Percentiles rank a stretch among this genome's conserved stretches.
These are phyloP conservation scores for Chromobotia macracanthus DNA, from an alignment of 2,797 vertebrate species.

Conservation along the genomic window DNA sequence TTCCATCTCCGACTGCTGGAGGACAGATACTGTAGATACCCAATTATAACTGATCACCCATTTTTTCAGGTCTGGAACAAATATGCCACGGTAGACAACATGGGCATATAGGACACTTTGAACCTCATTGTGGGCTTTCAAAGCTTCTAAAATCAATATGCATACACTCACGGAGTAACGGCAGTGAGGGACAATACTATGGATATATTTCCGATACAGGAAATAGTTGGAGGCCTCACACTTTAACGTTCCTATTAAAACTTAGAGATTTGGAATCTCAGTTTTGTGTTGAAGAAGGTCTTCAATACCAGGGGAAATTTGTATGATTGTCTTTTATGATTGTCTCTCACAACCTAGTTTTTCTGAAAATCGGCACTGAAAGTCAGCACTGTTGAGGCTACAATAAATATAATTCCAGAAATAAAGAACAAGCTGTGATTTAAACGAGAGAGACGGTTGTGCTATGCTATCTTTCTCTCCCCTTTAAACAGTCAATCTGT, in stretches of 20 bases:
- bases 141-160: constrained; percentile 29
- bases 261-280: neutral
- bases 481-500: constrained; percentile 14
- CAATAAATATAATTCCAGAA: neutral
- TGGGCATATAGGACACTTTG: constrained; percentile 6
- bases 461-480: neutral
- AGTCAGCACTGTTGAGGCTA: neutral
- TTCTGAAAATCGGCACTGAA: too few species aligned
- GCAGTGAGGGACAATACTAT: neutral
- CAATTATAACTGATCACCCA: constrained; percentile 32
- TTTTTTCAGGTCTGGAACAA: constrained; percentile 16
- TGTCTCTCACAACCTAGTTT: too few species aligned
- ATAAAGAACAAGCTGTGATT: neutral
- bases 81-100: neutral
- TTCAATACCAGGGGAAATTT: too few species aligned
- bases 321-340: too few species aligned
- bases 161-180: neutral
- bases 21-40: constrained; percentile 4
- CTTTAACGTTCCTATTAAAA: neutral
- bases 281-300: neutral
- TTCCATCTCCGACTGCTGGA: constrained; percentile 29
- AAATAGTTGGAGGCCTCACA: too few species aligned
- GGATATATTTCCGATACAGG: neutral
- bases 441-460: neutral
- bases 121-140: neutral